Evolutionary conservation across 2,888 invertebrate genomes (phyloP), one percentile per base, ranked within the genome.

Genomic region (Microctonus brassicae): DNA sequence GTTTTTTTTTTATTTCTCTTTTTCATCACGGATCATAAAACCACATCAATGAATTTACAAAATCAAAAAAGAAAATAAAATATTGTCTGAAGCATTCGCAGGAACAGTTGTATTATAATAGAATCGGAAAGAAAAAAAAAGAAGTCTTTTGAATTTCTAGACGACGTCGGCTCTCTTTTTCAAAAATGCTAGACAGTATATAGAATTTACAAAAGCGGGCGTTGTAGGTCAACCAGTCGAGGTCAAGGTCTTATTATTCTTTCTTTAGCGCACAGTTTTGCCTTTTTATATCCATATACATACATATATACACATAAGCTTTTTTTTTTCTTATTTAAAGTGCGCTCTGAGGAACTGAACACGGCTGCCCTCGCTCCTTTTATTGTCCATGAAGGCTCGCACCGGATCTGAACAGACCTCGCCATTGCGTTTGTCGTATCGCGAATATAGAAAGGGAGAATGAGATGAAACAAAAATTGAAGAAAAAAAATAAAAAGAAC

Each of bases 191-290:
- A 72, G 72, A 71, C 70, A 68, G 64, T n/a, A n/a, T n/a, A n/a
- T n/a, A 68, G 70, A 69, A 72, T 57, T 75, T 73, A 17, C 17
- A 74, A 74, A 77, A 75, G 80, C 80, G 80, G 79, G 78, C 79
- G 81, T 83, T 86, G 81, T 86, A 83, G 84, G 83, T 84, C 84
- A 82, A 80, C 79, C 78, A 80, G 75, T 82, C 79, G 83, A 86
- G 86, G 86, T 86, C 85, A 86, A 86, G 86, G 86, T 77, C 84
- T 83, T 58, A 78, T 74, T 77, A 72, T 69, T 53, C 57, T 67
- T 57, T 7, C 52, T 36, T 47, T 66, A 5, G n/a, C 39, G 24
- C 22, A n/a, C 34, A 34, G 29, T 20, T 42, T 11, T 20, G 20
- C 39, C 53, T 39, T 36, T 29, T 58, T 55, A 29, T 11, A 36